Evolutionary conservation across 2,113 vertebrate species (phyloP), one percentile per base, ranked within the genome.

Genomic region (Heterochromis multidens): DNA sequence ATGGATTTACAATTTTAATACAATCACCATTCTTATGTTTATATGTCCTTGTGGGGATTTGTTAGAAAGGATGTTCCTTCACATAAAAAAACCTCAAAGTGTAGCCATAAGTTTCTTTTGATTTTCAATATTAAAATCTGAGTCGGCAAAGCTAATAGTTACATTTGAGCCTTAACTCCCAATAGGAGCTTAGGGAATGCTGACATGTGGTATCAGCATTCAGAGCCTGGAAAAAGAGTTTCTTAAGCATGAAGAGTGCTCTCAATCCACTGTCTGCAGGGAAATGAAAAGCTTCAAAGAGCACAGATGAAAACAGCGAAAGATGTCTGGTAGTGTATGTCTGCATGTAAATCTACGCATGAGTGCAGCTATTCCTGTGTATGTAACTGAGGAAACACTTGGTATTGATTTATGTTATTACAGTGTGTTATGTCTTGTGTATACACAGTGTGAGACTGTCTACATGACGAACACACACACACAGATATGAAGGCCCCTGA

Each of bases 161-260:
- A 46, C 85, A 84, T 43, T 81, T 10, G 25, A 78, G 79, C 58
- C 27, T 76, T 37, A 54, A 52, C 5, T 80, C 65, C 40, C 21
- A 27, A 7, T 19, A 80, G 46, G 76, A 85, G 77, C 27, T 77
- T 83, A 82, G 80, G 84, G 21, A 59, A 84, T 80, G 82, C 62
- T 80, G 87, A 83, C 61, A 59, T 74, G 6, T 9, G 35, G 60
- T 70, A 81, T 91, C 65, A 83, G 58, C 49, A 54, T 72, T 59
- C 25, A 17, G 14, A 61, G 57, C 76, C 77, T 79, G 56, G 79
- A 40, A 67, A 31, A 79, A 29, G 49, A 61, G 46, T 89, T 86
- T 80, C 76, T 86, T 58, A 84, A 86, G 81, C 88, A 88, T 84
- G 49, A 86, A 62, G 56, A 54, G 46, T 8, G 27, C 63, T 78